Base-by-base conservation (phyloP, 2,113 vertebrate genomes). In the Tyto alba region DNA sequence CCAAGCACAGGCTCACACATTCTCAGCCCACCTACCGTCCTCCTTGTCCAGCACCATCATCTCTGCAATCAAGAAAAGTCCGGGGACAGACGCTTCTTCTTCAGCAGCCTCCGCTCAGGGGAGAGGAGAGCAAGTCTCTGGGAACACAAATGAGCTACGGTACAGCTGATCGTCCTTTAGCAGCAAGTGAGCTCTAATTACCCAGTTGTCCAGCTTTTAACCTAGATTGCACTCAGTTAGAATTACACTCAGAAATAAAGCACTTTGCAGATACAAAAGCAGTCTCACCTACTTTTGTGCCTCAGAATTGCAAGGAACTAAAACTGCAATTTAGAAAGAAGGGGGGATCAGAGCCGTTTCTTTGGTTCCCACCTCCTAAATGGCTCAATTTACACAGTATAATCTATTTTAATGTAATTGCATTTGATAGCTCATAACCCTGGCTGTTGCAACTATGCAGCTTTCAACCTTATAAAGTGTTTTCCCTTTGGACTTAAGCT, bases 1-100 rank as follows among this genome's bases (percentile, higher is more conserved):
- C 50, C 18, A 3, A 85, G 88, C 72, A 66, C 57, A 93, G 69
- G 80, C 59, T 95, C 23, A 74, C 67, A 92, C 85, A 95, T 93
- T 94, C 97, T 96, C 93, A 98, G 94, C 97, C 97, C 98, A 99
- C 99, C 99, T 98, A 99, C 99, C 99, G 98, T 99, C 99, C 98
- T 99, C 99, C 99, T 99, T 99, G 99, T 99, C 99, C 98, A 99
- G 98, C 98, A 99, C 99, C 99, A 99, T 99, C 98, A 99, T 99
- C 99, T 99, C 99, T 77, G 98, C 98, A 98, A 98, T 95, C 97
- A 81, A 89, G 98, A 98, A 97, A 98, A 98, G 98, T 99, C 98
- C 96, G 97, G 98, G 98, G 98, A 98, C 98, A 98, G 98, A 98
- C 98, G 98, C 98, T 99, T 98, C 98, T 98, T 98, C 98, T 99